phyloP scores from a whole-genome alignment of 1,140 invertebrate genomes.

The Diachasmimorpha longicaudata region DNA sequence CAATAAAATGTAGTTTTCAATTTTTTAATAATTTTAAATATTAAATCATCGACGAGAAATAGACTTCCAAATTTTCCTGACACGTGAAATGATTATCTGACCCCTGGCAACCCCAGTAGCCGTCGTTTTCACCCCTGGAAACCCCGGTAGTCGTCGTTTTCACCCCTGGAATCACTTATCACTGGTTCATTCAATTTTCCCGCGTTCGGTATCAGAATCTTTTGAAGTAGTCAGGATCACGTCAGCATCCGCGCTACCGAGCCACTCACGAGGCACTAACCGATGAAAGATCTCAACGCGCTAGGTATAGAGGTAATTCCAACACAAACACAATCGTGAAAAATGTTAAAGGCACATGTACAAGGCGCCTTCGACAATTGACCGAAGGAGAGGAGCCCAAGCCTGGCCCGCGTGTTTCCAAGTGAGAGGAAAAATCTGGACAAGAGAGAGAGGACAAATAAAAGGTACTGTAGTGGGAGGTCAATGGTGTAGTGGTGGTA shows the following conservation, averaged over 20 bases:
- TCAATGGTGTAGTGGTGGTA: neutral
- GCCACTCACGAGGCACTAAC: constrained; percentile 48
- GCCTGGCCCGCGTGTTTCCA: neutral
- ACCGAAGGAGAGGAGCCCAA: constrained; percentile 3
- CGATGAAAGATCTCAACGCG: constrained; percentile 38
- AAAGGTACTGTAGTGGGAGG: neutral
- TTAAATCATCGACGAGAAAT: no score
- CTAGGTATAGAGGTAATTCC: constrained; percentile 43
- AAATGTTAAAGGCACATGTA: constrained; percentile 13
- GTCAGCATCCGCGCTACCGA: constrained; percentile 44
- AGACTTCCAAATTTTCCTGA: no score
- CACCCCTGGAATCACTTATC: neutral
- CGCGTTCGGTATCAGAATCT: neutral
- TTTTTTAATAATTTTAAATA: no score
- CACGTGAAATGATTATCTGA: no score
- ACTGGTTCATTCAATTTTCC: neutral
- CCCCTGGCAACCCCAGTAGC: no score
- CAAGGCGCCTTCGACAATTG: constrained; percentile 37
- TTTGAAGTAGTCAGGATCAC: constrained; percentile 16
- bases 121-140: no score
- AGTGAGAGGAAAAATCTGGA: neutral
- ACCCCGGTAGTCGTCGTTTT: no score
- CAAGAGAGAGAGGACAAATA: neutral
- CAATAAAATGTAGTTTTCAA: no score
- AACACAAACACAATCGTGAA: constrained; percentile 21